These are phyloP conservation scores for Nasonia giraulti DNA, from an alignment of 1,140 invertebrate species.

Conservation along the genomic window DNA sequence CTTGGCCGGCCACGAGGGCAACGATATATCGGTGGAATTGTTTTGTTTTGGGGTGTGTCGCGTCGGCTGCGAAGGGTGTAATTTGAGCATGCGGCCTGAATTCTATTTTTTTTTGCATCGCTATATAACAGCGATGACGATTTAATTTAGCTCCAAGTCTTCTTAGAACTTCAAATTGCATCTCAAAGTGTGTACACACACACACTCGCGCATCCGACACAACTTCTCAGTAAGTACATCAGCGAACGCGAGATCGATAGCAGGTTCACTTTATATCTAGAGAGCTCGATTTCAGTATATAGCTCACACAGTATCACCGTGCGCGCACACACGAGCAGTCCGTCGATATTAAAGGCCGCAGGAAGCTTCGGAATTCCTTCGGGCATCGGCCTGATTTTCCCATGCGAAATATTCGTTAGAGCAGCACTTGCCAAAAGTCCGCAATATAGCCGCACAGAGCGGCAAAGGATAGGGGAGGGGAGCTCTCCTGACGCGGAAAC, in stretches of 20 bases:
- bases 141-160: too few species aligned
- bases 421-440: not conserved
- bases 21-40: not conserved
- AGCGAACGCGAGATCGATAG: not conserved
- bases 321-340: too few species aligned
- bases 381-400: constrained; percentile 24
- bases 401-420: not conserved
- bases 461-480: too few species aligned
- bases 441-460: not conserved
- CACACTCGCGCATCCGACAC: too few species aligned
- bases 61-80: not conserved
- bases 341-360: not conserved
- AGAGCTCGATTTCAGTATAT: not conserved
- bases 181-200: not conserved
- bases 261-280: not conserved
- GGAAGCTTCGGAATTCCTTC: constrained; percentile 29
- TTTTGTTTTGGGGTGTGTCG: not conserved
- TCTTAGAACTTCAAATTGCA: not conserved
- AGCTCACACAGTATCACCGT: not conserved
- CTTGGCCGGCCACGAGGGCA: too few species aligned
- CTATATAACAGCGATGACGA: too few species aligned
- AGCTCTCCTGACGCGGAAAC: not conserved
- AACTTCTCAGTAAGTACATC: too few species aligned
- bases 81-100: not conserved
- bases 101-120: too few species aligned